These are phyloP conservation scores for Macrosoma leucophasiata DNA, from an alignment of 2,888 invertebrate species.

Conservation along the genomic window DNA sequence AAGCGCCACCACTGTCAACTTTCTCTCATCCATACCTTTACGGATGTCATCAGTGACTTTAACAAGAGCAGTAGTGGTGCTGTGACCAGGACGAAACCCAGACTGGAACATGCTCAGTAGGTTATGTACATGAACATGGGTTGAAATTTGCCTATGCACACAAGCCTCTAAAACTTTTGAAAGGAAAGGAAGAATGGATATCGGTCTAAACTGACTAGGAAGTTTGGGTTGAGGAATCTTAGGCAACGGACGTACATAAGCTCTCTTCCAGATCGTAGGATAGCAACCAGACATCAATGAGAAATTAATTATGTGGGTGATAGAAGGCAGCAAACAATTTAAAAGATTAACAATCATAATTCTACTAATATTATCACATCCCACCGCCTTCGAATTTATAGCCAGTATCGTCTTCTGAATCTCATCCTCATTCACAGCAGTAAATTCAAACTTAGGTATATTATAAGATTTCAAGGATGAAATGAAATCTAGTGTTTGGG, in stretches of 20 bases:
- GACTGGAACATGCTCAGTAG: constrained; percentile 10
- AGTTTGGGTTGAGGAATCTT: constrained; percentile 1
- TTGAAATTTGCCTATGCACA: constrained; percentile 8
- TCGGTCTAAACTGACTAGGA: constrained; percentile 5
- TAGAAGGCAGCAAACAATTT: not conserved
- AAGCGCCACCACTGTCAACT: too few relatives aligned
- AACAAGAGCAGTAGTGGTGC: constrained; percentile 6
- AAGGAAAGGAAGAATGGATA: constrained; percentile 10
- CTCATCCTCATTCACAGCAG: not conserved
- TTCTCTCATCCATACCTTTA: not conserved
- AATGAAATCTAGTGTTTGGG: not conserved
- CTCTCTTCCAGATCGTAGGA: constrained; percentile 8
- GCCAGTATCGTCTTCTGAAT: not conserved
- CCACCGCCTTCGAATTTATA: constrained; percentile 3
- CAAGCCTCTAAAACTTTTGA: constrained; percentile 13
- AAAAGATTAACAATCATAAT: not conserved
- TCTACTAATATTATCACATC: constrained; percentile 1
- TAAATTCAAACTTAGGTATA: not conserved
- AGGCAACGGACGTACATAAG: constrained; percentile 9
- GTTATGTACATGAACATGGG: constrained; percentile 1
- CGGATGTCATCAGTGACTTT: constrained; percentile 13
- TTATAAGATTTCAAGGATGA: too few relatives aligned
- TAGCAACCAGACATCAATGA: constrained; percentile 1
- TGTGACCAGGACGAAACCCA: too few relatives aligned
- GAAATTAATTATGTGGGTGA: constrained; percentile 9